phyloP scores from a whole-genome alignment of 2,888 invertebrate genomes.

The Sphinx pinastri region DNA sequence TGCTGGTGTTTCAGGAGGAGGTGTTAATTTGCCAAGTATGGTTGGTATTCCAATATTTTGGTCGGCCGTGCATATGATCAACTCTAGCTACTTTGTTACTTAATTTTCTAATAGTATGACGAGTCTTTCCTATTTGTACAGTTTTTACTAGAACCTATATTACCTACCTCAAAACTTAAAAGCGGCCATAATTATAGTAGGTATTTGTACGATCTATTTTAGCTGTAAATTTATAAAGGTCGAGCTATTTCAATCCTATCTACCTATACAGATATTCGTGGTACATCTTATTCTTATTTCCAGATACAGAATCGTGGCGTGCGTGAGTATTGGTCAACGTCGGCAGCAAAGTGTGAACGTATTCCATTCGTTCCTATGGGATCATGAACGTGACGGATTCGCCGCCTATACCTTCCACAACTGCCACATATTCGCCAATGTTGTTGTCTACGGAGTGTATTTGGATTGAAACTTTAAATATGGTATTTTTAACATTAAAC shows the following conservation, averaged over 20 bases:
- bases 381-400: slow-evolving; percentile 86
- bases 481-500: slow-evolving; percentile 25
- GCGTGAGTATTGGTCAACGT: slow-evolving; percentile 87
- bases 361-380: slow-evolving; percentile 88
- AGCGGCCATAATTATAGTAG: too few relatives aligned
- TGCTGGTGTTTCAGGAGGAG: slow-evolving; percentile 39
- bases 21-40: slow-evolving; percentile 27
- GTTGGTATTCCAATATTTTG: slow-evolving; percentile 4
- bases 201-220: too few relatives aligned
- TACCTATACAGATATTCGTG: neutral
- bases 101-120: too few relatives aligned
- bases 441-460: slow-evolving; percentile 87
- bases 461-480: slow-evolving; percentile 81
- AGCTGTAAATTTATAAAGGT: too few relatives aligned
- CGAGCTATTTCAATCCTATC: neutral
- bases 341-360: slow-evolving; percentile 86
- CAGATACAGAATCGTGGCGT: slow-evolving; percentile 87
- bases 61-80: neutral
- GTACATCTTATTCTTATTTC: slow-evolving; percentile 42
- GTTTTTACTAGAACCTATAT: too few relatives aligned
- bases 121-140: too few relatives aligned
- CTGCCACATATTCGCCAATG: slow-evolving; percentile 85
- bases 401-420: slow-evolving; percentile 85
- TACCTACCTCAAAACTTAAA: too few relatives aligned
- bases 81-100: neutral